phyloP scores from a whole-genome alignment of 2,113 vertebrate species.

The Scalopus aquaticus region DNA sequence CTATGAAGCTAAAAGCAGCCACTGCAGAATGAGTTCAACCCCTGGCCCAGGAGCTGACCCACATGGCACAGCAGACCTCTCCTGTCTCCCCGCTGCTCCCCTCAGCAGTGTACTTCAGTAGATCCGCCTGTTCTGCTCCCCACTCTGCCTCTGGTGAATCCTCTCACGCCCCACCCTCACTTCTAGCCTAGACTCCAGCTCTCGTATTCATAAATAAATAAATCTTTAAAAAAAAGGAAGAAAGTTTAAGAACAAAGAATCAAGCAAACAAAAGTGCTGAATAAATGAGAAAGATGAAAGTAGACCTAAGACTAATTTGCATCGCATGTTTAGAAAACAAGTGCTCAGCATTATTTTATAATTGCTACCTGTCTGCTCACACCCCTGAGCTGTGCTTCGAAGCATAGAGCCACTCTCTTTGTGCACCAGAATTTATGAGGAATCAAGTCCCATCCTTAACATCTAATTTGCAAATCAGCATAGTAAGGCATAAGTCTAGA shows the following conservation, averaged over 20 bases:
- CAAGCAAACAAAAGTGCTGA: background rate
- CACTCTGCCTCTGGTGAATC: too few relatives aligned
- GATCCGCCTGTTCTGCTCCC: too few relatives aligned
- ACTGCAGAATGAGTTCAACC: too few relatives aligned
- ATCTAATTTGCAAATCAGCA: slow-evolving; percentile 46
- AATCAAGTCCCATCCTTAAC: background rate
- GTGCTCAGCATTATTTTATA: background rate
- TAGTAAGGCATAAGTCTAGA: background rate
- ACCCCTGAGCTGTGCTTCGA: background rate
- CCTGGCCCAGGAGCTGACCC: too few relatives aligned
- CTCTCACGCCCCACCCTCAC: too few relatives aligned
- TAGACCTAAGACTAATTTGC: background rate
- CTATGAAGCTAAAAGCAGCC: too few relatives aligned
- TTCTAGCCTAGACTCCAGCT: too few relatives aligned
- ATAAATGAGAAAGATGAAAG: background rate
- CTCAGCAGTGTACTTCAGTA: too few relatives aligned
- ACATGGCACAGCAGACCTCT: too few relatives aligned
- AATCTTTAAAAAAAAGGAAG: too few relatives aligned
- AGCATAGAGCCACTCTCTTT: background rate
- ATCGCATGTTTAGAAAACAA: background rate
- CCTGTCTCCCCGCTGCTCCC: too few relatives aligned
- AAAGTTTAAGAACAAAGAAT: background rate
- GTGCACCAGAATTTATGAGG: background rate
- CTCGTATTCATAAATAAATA: too few relatives aligned
- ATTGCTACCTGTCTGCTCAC: background rate